Evolutionary conservation across 1,140 invertebrate genomes (phyloP).

Genomic region (Ips nitidus): DNA sequence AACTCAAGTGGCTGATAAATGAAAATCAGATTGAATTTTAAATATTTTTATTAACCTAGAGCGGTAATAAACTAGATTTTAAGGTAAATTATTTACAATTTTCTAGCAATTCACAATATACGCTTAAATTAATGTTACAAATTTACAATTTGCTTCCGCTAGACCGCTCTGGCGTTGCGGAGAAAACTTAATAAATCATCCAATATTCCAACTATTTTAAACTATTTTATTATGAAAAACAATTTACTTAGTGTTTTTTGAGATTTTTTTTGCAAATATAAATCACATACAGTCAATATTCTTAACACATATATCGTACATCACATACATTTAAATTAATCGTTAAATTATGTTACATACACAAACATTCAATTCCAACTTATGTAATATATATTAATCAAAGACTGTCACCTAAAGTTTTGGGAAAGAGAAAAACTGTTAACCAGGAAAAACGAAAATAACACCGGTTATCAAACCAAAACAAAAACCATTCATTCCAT

Average conservation of each 20-base stretch:
- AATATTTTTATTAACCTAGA: constrained; percentile 29
- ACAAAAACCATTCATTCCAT: too few species aligned
- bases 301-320: constrained; percentile 12
- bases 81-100: constrained; percentile 36
- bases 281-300: constrained; percentile 3
- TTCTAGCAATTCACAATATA: constrained; percentile 27
- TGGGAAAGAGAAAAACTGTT: too few species aligned
- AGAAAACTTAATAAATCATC: constrained; percentile 27
- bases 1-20: neutral
- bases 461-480: too few species aligned
- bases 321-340: constrained; percentile 20
- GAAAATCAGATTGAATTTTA: neutral
- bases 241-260: constrained; percentile 19
- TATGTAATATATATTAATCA: too few species aligned
- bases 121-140: constrained; percentile 29
- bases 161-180: constrained; percentile 13
- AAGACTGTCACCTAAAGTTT: too few species aligned
- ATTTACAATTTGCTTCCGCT: constrained; percentile 22
- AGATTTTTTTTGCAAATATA: constrained; percentile 13
- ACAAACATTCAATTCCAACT: neutral
- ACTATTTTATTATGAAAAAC: constrained; percentile 26
- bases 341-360: constrained; percentile 2
- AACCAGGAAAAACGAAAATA: too few species aligned
- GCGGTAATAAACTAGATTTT: constrained; percentile 36
- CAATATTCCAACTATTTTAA: constrained; percentile 31